Base-by-base conservation (phyloP, 1,140 invertebrate genomes). In the Drosophila varians region DNA sequence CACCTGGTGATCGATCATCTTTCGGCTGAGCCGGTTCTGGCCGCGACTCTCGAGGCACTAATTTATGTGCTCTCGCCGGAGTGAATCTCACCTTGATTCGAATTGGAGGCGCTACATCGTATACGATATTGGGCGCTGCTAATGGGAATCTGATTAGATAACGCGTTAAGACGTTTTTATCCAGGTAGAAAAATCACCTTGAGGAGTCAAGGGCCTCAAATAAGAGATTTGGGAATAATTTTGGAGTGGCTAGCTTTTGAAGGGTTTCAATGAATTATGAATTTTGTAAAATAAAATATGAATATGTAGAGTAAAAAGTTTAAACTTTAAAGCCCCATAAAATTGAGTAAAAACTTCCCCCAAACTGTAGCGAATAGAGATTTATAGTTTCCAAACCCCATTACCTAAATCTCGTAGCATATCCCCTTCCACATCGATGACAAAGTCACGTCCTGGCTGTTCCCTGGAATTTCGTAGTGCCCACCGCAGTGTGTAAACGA, bases 41-140 rank as follows among this genome's bases (percentile, higher is more conserved):
- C 70, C 70, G 21, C 43, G 62, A 60, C 76, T 82, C 38, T 12
- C 11, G 9, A 19, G 57, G 47, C 12, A 49, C 60, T 76, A 86
- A 84, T 84, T 86, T 84, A 84, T 58, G 58, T 40, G 45, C 77
- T 74, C 77, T 78, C 75, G 36, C 53, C 42, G 69, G 62, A 80
- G 75, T 87, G 80, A 87, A 86, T 84, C 79, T 84, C 79, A 84
- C 79, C 79, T 84, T 64, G 73, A 54, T 76, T 86, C 80, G 52
- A 80, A 86, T 86, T 86, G 82, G 80, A 36, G 26, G 7, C 3
- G 5, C 23, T 43, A 48, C 46, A 80, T 56, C 80, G 82, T 86
- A 61, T 55, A 86, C 80, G 80, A 86, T 86, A 87, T 87, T 87
- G 82, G 12, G 1, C 8, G 14, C 9, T 7, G 14, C 19, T 25